Conservation (phyloP, 2,797 vertebrate genomes). For the Scarus forsteni region DNA sequence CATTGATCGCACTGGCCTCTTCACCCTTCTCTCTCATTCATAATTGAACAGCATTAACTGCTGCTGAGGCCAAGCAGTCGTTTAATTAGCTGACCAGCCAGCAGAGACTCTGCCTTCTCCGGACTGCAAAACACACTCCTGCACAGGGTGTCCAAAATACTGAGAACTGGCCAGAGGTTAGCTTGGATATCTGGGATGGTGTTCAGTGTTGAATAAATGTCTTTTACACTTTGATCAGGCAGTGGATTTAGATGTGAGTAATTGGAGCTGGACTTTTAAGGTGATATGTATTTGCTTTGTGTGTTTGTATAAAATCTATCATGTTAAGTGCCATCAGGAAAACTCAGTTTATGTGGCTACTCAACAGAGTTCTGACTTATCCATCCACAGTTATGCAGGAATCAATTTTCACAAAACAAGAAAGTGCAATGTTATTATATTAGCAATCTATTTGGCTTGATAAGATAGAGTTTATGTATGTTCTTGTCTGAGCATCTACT, state of each 20-base stretch:
- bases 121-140: constrained; percentile 28
- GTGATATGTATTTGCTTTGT: neutral
- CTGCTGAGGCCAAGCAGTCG: constrained; percentile 59
- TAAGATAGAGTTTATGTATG: too few relatives aligned
- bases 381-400: neutral
- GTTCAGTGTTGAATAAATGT: neutral
- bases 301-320: neutral
- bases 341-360: too few relatives aligned
- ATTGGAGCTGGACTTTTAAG: neutral
- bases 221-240: neutral
- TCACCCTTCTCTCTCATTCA: constrained; percentile 73
- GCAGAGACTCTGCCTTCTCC: constrained; percentile 51
- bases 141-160: constrained; percentile 31
- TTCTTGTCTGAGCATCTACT: too few relatives aligned
- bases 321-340: too few relatives aligned
- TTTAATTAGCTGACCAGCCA: constrained; percentile 75
- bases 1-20: constrained; percentile 69
- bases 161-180: neutral
- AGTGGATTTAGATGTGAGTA: neutral
- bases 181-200: constrained; percentile 1
- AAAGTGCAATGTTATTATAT: too few relatives aligned
- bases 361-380: neutral
- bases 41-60: constrained; percentile 81
- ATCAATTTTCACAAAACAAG: too few relatives aligned
- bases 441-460: too few relatives aligned